Evolutionary conservation across 2,113 vertebrate species (phyloP).

Genomic region (Anoura caudifer): DNA sequence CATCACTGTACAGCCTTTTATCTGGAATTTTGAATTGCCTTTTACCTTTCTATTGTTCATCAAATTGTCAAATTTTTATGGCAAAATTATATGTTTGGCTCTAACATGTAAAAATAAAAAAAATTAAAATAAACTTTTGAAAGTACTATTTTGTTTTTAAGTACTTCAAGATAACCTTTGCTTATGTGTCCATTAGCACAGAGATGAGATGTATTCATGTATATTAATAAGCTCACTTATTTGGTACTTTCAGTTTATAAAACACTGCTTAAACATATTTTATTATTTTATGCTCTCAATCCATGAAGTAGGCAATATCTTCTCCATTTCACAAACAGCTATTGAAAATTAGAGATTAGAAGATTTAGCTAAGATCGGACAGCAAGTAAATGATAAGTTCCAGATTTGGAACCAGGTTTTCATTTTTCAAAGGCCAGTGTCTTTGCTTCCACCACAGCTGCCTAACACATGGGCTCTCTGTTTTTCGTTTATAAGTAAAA

Average conservation of each 20-base stretch:
- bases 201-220: not conserved
- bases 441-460: not conserved
- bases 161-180: not conserved
- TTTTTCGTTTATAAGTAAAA: not conserved
- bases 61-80: not conserved
- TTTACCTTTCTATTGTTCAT: not conserved
- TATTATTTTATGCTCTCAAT: not conserved
- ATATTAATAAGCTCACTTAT: not conserved
- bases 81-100: not conserved
- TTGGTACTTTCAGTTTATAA: not conserved
- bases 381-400: not conserved
- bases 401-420: not conserved
- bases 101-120: not conserved
- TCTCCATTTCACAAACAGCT: not conserved
- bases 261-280: not conserved
- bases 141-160: constrained; percentile 32
- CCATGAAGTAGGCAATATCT: not conserved
- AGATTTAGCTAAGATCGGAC: not conserved
- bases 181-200: not conserved
- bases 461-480: not conserved
- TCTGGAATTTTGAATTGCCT: not conserved
- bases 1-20: not conserved
- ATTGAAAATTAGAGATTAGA: not conserved
- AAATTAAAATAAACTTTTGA: not conserved
- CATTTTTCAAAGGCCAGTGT: not conserved